phyloP scores from a whole-genome alignment of 2,797 vertebrate genomes.

The Poeciliopsis paucimaculata region DNA sequence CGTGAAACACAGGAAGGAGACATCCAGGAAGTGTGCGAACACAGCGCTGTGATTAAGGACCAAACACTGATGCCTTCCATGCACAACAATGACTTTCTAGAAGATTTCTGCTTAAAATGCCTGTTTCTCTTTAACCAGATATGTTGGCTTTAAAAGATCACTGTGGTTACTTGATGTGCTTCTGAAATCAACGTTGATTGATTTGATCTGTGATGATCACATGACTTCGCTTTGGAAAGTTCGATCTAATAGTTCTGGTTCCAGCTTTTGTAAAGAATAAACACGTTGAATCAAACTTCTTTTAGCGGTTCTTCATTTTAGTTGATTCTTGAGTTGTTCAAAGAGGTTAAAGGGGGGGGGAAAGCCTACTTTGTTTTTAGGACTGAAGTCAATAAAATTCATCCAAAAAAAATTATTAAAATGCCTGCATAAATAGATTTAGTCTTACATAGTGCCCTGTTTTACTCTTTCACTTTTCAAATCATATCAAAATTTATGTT shows the following conservation, averaged over 20 bases:
- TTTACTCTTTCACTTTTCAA: neutral
- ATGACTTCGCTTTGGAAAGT: slow-evolving; percentile 10
- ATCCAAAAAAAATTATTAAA: neutral
- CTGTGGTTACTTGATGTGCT: slow-evolving; percentile 18
- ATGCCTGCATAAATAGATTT: neutral
- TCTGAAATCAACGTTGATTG: neutral
- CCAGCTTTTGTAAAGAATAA: slow-evolving; percentile 40
- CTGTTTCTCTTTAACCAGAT: neutral
- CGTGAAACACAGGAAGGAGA: slow-evolving; percentile 15
- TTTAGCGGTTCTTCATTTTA: neutral
- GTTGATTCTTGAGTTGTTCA: neutral
- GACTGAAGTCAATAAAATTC: neutral
- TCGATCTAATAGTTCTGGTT: neutral
- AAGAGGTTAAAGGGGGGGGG: neutral
- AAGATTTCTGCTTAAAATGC: neutral
- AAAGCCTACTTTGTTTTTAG: neutral
- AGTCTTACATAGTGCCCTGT: neutral
- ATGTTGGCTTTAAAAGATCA: slow-evolving; percentile 12
- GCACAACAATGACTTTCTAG: slow-evolving; percentile 19
- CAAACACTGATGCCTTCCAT: slow-evolving; percentile 39
- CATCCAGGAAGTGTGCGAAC: slow-evolving; percentile 56
- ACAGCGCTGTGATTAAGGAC: slow-evolving; percentile 30
- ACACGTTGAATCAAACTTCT: slow-evolving; percentile 3
- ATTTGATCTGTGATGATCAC: slow-evolving; percentile 22
- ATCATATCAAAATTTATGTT: no score